phyloP scores from a whole-genome alignment of 1,140 invertebrate genomes.

The Apocrypta bakeri region DNA sequence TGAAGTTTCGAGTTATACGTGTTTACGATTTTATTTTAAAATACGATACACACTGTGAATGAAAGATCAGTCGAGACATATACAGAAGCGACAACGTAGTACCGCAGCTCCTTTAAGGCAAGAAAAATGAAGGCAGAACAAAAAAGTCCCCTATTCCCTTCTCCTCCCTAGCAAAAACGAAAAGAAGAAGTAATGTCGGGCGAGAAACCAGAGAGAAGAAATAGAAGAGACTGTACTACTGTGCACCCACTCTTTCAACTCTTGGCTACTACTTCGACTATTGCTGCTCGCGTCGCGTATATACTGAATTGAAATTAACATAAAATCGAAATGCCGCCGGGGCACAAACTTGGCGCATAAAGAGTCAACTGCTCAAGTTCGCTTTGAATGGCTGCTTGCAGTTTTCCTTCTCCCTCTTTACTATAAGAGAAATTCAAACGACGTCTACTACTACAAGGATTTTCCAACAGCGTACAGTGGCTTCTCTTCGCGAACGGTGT shows the following conservation, averaged over 20 bases:
- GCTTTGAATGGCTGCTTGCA: conserved; percentile 67
- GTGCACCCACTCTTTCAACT: conserved; percentile 65
- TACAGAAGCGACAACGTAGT: background rate
- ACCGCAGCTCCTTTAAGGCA: background rate
- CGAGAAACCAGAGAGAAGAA: background rate
- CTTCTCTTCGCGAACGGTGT: background rate
- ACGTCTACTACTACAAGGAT: background rate
- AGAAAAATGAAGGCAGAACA: background rate
- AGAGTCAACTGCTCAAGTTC: conserved; percentile 73
- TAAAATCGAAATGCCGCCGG: conserved; percentile 71
- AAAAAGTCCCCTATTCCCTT: background rate
- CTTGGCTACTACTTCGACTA: conserved; percentile 29
- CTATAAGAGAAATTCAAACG: background rate
- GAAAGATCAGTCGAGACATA: no score
- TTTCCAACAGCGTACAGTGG: no score
- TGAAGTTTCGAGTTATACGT: no score
- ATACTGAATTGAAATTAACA: conserved; percentile 74
- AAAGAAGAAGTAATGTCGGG: background rate
- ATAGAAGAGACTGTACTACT: conserved; percentile 40
- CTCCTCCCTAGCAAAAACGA: background rate
- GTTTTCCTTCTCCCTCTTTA: conserved; percentile 51
- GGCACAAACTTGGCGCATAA: conserved; percentile 70
- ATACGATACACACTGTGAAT: no score
- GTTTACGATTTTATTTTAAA: no score
- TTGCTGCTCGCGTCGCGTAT: conserved; percentile 54